Evolutionary conservation across 1,140 invertebrate genomes (phyloP).

Genomic region (Hyposmocoma kahamanoa): DNA sequence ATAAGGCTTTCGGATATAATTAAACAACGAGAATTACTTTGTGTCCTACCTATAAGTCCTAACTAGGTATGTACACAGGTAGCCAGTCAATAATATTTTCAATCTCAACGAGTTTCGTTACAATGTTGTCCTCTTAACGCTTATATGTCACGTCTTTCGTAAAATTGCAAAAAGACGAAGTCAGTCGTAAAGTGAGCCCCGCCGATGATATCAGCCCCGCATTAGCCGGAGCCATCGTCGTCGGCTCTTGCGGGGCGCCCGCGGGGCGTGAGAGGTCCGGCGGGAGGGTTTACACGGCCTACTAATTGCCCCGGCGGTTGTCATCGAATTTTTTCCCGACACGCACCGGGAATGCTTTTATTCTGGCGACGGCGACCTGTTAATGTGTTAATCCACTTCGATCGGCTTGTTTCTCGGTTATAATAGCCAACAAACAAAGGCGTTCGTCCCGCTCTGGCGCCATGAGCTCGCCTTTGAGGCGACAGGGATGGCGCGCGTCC

Average conservation of each 20-base stretch:
- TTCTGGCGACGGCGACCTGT: slow-evolving; percentile 47
- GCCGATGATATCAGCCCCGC: too few relatives aligned
- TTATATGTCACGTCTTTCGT: too few relatives aligned
- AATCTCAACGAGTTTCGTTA: too few relatives aligned
- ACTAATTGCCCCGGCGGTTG: slow-evolving; percentile 40
- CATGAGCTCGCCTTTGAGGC: neutral
- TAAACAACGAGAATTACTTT: too few relatives aligned
- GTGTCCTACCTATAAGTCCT: too few relatives aligned
- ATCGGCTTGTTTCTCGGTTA: slow-evolving; percentile 55
- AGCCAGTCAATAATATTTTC: too few relatives aligned
- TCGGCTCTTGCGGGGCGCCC: neutral
- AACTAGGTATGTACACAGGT: too few relatives aligned
- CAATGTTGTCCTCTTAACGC: too few relatives aligned
- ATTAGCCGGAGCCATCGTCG: too few relatives aligned
- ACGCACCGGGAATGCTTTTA: slow-evolving; percentile 61
- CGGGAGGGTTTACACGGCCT: slow-evolving; percentile 19
- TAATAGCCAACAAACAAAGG: slow-evolving; percentile 52
- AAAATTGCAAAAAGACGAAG: too few relatives aligned
- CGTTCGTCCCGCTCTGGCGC: slow-evolving; percentile 20
- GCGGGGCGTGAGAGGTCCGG: slow-evolving; percentile 7
- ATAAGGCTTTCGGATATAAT: too few relatives aligned
- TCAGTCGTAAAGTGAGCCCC: too few relatives aligned
- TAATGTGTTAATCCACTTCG: slow-evolving; percentile 68
- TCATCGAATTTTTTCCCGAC: slow-evolving; percentile 50
- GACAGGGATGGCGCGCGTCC: slow-evolving; percentile 11